Evolutionary conservation across 2,888 invertebrate genomes (phyloP).

Genomic region (Cataglyphis livida): DNA sequence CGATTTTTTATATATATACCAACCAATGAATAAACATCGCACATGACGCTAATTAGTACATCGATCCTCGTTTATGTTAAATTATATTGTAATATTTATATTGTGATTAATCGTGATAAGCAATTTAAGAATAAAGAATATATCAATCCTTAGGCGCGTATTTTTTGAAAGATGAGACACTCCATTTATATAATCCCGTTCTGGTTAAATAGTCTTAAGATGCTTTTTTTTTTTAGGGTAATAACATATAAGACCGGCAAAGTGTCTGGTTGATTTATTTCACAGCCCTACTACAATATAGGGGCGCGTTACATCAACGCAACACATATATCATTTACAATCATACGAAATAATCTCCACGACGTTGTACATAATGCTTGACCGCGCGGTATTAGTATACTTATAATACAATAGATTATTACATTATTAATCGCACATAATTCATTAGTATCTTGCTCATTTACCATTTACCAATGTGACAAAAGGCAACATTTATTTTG

Average conservation of each 20-base stretch:
- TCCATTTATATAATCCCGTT: conserved; percentile 14
- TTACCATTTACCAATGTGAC: conserved; percentile 77
- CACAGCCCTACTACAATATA: conserved; percentile 70
- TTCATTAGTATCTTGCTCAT: conserved; percentile 74
- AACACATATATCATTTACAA: conserved; percentile 75
- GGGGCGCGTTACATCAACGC: conserved; percentile 76
- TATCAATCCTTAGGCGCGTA: conserved; percentile 39
- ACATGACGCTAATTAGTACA: conserved; percentile 32
- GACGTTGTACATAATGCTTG: conserved; percentile 72
- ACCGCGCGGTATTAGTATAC: conserved; percentile 70
- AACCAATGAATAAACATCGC: conserved; percentile 37
- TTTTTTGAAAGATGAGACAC: conserved; percentile 48
- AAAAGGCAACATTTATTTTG: conserved; percentile 83
- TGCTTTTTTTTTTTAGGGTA: conserved; percentile 44
- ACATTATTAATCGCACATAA: conserved; percentile 71
- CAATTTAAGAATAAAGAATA: conserved; percentile 41
- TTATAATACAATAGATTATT: conserved; percentile 72
- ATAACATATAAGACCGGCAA: conserved; percentile 58
- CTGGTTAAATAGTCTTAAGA: neutral
- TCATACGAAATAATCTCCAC: conserved; percentile 72
- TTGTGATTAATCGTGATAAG: conserved; percentile 49
- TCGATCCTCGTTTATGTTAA: conserved; percentile 51
- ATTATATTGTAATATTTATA: conserved; percentile 64
- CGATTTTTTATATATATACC: conserved; percentile 9
- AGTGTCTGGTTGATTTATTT: conserved; percentile 79